These are phyloP conservation scores for Natator depressus DNA, from an alignment of 2,113 vertebrate species.

Conservation along the genomic window DNA sequence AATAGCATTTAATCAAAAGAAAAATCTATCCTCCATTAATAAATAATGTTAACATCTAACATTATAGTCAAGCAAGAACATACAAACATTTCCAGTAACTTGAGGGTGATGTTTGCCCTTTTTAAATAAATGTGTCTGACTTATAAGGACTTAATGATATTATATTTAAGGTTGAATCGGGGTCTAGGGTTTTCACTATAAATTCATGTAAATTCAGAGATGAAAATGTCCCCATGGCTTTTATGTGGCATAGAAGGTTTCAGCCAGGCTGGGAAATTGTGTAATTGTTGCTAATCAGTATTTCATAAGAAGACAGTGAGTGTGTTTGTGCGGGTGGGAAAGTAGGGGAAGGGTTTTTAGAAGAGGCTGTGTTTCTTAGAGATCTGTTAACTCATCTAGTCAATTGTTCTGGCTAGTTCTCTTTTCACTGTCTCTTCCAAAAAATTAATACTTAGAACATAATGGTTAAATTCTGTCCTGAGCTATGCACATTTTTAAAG, in stretches of 20 bases:
- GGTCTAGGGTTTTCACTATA: conserved; percentile 12
- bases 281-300: neutral
- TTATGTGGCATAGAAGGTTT: neutral
- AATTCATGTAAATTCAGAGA: conserved; percentile 5
- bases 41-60: conserved; percentile 74
- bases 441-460: neutral
- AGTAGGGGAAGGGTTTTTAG: neutral
- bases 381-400: neutral
- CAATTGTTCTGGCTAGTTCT: neutral
- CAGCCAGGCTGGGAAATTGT: neutral
- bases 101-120: conserved; percentile 54
- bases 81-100: conserved; percentile 58
- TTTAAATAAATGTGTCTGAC: conserved; percentile 49
- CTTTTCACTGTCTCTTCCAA: neutral
- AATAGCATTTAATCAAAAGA: conserved; percentile 78
- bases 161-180: conserved; percentile 18
- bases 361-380: neutral
- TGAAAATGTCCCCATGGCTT: conserved; percentile 13
- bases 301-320: neutral
- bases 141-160: conserved; percentile 46
- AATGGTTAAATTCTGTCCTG: neutral
- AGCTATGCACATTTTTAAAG: neutral
- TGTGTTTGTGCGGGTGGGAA: neutral
- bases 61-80: conserved; percentile 68
- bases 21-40: conserved; percentile 74